A percentile compares a stretch with the other conserved stretches of the same genome.
These are phyloP conservation scores for Podarcis cretensis DNA, from an alignment of 2,113 vertebrate species.

Conservation along the genomic window DNA sequence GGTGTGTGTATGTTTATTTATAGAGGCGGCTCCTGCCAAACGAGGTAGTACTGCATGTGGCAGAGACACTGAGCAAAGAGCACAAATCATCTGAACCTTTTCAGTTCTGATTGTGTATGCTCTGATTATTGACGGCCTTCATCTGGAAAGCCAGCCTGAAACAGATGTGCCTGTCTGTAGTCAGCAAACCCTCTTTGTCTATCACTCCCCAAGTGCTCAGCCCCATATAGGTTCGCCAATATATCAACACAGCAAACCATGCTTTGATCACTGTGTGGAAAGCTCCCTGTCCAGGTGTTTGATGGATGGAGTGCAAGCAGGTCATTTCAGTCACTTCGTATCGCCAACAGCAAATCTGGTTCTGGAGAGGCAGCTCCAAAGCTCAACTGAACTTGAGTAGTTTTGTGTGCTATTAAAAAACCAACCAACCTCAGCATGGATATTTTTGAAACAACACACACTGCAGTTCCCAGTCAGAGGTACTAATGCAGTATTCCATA, in stretches of 20 bases:
- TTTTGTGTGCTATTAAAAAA: background rate
- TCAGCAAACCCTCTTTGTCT: background rate
- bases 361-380: background rate
- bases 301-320: background rate
- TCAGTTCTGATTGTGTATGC: background rate
- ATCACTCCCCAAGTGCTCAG: background rate
- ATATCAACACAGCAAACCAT: background rate
- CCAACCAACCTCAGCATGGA: background rate
- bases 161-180: background rate
- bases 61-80: background rate
- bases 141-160: conserved; percentile 1
- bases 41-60: background rate
- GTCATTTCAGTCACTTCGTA: background rate
- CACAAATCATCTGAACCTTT: background rate
- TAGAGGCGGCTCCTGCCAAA: background rate
- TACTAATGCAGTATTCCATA: too few relatives aligned
- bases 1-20: background rate
- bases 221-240: background rate
- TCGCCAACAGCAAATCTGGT: background rate
- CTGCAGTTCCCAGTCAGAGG: too few relatives aligned
- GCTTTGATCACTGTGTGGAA: background rate
- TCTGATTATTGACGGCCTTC: background rate
- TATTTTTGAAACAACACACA: background rate
- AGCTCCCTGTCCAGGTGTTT: background rate
- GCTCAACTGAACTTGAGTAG: background rate